Percentiles rank a stretch among this genome's conserved stretches.
phyloP scores from a whole-genome alignment of 2,113 vertebrate species.

The Capreolus pygargus region DNA sequence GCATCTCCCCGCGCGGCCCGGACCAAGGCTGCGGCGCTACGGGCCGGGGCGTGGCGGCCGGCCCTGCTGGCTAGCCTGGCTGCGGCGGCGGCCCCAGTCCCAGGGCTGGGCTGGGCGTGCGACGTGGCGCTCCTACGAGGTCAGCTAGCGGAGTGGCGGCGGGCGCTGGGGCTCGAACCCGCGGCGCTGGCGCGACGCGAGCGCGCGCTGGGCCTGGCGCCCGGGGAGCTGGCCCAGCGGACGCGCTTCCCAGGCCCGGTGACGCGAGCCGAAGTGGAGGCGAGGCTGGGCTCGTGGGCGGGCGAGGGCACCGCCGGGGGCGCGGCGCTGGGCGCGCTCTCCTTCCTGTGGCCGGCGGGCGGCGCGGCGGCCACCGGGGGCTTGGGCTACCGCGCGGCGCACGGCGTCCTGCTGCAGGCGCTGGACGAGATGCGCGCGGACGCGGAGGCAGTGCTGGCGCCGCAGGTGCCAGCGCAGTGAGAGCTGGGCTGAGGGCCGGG shows the following conservation, averaged over 20 bases:
- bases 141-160: constrained; percentile 75
- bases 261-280: constrained; percentile 65
- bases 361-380: constrained; percentile 73
- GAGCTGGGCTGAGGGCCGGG: neutral
- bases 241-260: constrained; percentile 65
- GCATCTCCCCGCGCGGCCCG: constrained; percentile 43
- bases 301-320: constrained; percentile 72
- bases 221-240: constrained; percentile 51
- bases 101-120: constrained; percentile 73
- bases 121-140: constrained; percentile 76
- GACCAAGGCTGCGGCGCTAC: constrained; percentile 72
- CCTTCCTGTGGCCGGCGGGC: constrained; percentile 72
- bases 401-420: constrained; percentile 72
- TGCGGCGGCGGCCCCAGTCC: constrained; percentile 64
- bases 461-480: neutral
- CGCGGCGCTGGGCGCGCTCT: constrained; percentile 66
- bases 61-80: constrained; percentile 77
- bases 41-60: constrained; percentile 76
- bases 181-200: constrained; percentile 65
- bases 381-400: constrained; percentile 75
- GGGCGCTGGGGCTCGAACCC: constrained; percentile 74
- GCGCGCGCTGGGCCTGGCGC: constrained; percentile 60
- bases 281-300: constrained; percentile 62
- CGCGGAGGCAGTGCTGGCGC: constrained; percentile 67
- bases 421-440: constrained; percentile 73